A percentile compares a stretch with the other conserved stretches of the same genome.
Conservation (phyloP, 2,888 invertebrate genomes). For the Drosophila prolongata region DNA sequence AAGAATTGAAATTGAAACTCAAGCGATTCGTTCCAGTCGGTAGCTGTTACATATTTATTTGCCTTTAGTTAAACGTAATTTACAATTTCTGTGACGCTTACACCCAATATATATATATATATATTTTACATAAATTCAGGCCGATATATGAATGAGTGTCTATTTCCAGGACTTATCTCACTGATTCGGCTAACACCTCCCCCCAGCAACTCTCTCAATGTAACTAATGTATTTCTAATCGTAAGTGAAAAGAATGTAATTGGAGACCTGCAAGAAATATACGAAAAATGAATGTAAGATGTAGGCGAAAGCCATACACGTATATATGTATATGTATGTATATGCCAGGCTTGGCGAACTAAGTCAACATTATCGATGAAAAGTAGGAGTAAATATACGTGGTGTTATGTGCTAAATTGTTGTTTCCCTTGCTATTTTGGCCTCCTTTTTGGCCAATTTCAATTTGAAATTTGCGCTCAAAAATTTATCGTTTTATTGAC, state of each 20-base stretch:
- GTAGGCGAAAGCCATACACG: background rate
- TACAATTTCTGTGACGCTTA: slow-evolving; percentile 47
- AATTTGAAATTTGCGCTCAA: slow-evolving; percentile 21
- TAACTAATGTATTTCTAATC: slow-evolving; percentile 44
- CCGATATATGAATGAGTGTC: slow-evolving; percentile 13
- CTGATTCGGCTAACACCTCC: slow-evolving; percentile 10
- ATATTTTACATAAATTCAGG: slow-evolving; percentile 19
- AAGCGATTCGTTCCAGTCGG: slow-evolving; percentile 30
- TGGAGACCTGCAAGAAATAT: slow-evolving; percentile 42
- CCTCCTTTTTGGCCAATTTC: background rate
- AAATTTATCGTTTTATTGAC: background rate
- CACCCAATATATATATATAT: slow-evolving; percentile 20
- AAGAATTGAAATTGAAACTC: slow-evolving; percentile 23
- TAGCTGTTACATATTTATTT: slow-evolving; percentile 60
- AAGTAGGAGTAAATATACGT: slow-evolving; percentile 15
- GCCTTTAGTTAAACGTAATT: slow-evolving; percentile 54
- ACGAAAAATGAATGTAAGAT: slow-evolving; percentile 22
- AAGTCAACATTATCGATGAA: slow-evolving; percentile 24
- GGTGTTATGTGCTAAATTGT: slow-evolving; percentile 25
- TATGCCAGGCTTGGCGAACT: slow-evolving; percentile 3
- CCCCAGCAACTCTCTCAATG: slow-evolving; percentile 29
- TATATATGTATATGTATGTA: background rate
- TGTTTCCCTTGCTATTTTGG: background rate
- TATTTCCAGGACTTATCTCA: slow-evolving; percentile 31
- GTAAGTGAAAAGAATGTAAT: slow-evolving; percentile 34